Percentiles rank a stretch among this genome's conserved stretches.
Conservation (phyloP, 2,888 invertebrate genomes). For the Drosophila flavopinicola region DNA sequence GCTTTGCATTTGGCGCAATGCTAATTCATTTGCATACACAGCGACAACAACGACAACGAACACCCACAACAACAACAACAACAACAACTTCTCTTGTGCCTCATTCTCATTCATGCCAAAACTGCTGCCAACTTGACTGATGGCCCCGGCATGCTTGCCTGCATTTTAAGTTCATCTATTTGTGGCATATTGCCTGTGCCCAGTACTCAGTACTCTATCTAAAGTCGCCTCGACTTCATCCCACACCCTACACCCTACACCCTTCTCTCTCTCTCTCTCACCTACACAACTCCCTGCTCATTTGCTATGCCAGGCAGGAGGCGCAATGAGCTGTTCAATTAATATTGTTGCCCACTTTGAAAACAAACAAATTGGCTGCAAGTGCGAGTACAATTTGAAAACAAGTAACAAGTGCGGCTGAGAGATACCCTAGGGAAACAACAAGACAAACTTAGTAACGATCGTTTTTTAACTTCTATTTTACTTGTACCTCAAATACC, state of each 20-base stretch:
- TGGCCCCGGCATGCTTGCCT: conserved; percentile 78
- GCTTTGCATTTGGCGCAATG: conserved; percentile 70
- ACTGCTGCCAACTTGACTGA: conserved; percentile 67
- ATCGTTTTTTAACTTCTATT: too few relatives aligned
- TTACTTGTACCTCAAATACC: too few relatives aligned
- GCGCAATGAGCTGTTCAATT: conserved; percentile 67
- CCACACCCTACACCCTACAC: not conserved
- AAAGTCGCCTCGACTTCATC: too few relatives aligned
- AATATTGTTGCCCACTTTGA: conserved; percentile 54
- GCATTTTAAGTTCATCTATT: conserved; percentile 81
- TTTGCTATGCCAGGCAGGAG: conserved; percentile 50
- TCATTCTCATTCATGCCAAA: conserved; percentile 75
- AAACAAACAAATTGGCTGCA: conserved; percentile 52
- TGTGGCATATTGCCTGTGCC: conserved; percentile 65
- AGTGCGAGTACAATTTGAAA: conserved; percentile 19
- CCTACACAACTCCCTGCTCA: conserved; percentile 15
- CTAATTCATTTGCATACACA: conserved; percentile 70
- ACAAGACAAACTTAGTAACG: too few relatives aligned
- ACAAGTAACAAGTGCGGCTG: conserved; percentile 12
- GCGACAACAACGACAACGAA: conserved; percentile 35
- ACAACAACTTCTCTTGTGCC: too few relatives aligned
- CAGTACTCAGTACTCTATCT: conserved; percentile 20
- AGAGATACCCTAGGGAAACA: not conserved
- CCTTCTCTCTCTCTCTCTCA: not conserved
- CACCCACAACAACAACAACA: conserved; percentile 30